phyloP scores from a whole-genome alignment of 2,113 vertebrate genomes.

The Octodon degus region DNA sequence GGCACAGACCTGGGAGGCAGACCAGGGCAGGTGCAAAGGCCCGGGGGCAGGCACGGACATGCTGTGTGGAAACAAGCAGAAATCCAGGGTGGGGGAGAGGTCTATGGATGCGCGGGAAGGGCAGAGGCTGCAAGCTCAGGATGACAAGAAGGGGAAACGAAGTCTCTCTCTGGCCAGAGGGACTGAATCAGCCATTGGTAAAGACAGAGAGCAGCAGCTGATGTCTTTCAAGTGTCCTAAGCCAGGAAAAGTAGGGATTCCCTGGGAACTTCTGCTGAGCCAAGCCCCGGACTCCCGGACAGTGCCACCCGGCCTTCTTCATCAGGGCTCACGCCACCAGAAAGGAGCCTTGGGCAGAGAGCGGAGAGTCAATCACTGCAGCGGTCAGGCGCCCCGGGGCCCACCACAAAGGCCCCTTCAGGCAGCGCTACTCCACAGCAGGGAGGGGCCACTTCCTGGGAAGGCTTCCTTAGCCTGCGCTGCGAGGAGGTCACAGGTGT shows the following conservation, averaged over 20 bases:
- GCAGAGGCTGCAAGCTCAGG: not conserved
- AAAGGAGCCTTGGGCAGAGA: not conserved
- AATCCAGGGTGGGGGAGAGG: not conserved
- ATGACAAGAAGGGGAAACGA: not conserved
- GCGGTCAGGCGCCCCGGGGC: not conserved
- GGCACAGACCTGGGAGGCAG: not conserved
- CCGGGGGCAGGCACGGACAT: not conserved
- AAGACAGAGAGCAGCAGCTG: not conserved
- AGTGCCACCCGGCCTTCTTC: not conserved
- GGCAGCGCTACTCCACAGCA: not conserved
- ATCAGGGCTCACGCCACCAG: not conserved
- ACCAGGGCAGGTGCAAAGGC: not conserved
- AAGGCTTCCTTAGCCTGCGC: slow-evolving; percentile 60
- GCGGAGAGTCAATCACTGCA: not conserved
- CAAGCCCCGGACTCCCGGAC: not conserved
- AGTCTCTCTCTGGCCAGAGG: not conserved
- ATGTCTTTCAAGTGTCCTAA: not conserved
- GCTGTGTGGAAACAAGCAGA: not conserved
- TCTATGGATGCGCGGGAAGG: accelerated
- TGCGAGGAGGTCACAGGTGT: slow-evolving; percentile 54
- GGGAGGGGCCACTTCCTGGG: slow-evolving; percentile 61
- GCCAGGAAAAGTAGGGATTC: not conserved
- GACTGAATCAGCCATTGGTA: not conserved
- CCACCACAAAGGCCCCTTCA: slow-evolving; percentile 39
- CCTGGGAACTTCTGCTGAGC: not conserved